phyloP scores from a whole-genome alignment of 2,113 vertebrate genomes.

The Limanda limanda region DNA sequence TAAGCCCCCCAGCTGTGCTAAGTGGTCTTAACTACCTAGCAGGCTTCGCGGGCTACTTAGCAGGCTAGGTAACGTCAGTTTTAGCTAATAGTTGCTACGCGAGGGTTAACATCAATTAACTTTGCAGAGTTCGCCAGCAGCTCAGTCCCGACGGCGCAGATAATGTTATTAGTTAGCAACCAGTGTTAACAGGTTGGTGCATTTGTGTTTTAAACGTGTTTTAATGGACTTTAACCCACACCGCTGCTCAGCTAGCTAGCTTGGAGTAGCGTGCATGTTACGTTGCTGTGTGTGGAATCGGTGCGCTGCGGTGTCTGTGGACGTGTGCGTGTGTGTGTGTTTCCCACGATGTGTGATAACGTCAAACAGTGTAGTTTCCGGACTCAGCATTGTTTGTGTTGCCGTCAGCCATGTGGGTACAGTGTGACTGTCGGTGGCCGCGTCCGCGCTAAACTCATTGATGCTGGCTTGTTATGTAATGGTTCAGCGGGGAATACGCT shows the following conservation, averaged over 20 bases:
- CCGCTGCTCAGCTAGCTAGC: constrained; percentile 36
- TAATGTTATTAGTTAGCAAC: not conserved
- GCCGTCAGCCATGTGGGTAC: not conserved
- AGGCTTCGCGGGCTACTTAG: constrained; percentile 29
- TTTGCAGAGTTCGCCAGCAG: constrained; percentile 35
- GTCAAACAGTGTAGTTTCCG: not conserved
- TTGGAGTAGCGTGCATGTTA: constrained; percentile 44
- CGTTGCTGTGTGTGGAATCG: constrained; percentile 25
- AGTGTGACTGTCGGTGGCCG: not conserved
- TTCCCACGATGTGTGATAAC: not conserved
- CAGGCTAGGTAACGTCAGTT: constrained; percentile 59
- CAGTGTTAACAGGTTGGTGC: not conserved
- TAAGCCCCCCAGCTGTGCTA: not conserved
- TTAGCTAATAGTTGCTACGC: constrained; percentile 65
- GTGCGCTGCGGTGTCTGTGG: constrained; percentile 18
- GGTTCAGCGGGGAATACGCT: constrained; percentile 37
- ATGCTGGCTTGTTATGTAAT: constrained; percentile 70
- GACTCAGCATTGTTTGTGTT: not conserved
- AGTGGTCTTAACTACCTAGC: not conserved
- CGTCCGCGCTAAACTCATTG: constrained; percentile 56
- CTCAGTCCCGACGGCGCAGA: not conserved
- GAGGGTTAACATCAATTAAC: constrained; percentile 53
- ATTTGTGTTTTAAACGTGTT: not conserved
- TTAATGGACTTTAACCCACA: not conserved
- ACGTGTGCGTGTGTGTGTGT: not conserved